Percentiles rank a stretch among this genome's conserved stretches.
phyloP scores from a whole-genome alignment of 2,113 vertebrate species.

The Pitta sordida region DNA sequence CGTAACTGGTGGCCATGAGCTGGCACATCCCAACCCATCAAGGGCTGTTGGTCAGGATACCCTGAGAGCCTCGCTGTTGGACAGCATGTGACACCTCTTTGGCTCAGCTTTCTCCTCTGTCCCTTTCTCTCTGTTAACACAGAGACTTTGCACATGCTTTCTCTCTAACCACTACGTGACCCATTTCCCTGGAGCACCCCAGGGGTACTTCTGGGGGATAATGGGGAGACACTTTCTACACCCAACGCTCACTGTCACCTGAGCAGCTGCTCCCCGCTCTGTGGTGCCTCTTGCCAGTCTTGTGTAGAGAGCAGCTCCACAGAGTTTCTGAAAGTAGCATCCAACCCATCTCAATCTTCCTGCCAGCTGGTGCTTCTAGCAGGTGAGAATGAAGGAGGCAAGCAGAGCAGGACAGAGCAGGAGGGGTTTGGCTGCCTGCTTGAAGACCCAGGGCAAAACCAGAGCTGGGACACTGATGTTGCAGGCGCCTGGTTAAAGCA shows the following conservation, averaged over 20 bases:
- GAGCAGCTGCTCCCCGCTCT: background rate
- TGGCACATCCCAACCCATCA: background rate
- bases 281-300: background rate
- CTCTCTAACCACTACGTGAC: background rate
- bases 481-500: conserved; percentile 10
- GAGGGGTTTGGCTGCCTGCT: background rate
- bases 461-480: background rate
- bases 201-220: background rate
- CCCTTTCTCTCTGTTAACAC: conserved; percentile 13
- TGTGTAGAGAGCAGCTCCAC: background rate
- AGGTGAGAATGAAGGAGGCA: conserved; percentile 11
- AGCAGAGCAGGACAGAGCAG: background rate
- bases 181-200: background rate
- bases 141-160: conserved; percentile 1
- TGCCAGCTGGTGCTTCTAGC: background rate
- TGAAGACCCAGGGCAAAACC: background rate
- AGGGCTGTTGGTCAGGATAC: fast-evolving
- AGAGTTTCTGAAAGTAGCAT: background rate
- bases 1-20: background rate
- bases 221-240: fast-evolving
- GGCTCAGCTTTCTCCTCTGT: conserved; percentile 20
- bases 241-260: background rate
- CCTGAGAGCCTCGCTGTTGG: background rate
- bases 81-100: background rate
- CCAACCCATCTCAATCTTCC: background rate